Base-by-base conservation (phyloP, 92 coral and sea anemone species). In the Phenganax stokvisi region DNA sequence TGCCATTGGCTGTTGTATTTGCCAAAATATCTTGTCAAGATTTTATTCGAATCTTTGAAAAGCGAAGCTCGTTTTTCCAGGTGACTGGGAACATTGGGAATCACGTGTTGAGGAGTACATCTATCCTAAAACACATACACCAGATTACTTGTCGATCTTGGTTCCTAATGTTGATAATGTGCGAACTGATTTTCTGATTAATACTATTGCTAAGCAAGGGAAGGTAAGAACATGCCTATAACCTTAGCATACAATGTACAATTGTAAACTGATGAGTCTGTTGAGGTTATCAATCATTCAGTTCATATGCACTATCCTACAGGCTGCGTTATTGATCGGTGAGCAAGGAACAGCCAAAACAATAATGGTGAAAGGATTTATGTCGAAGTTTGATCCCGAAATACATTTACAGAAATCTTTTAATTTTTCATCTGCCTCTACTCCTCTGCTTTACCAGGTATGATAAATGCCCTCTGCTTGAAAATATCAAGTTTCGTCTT, bases 281-380 rank as follows among this genome's bases (percentile, higher is more conserved):
- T 20, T 20, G 25, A 59, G 60, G 10, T 56, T 9, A 15, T 56
- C 60, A 15, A 56, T 56, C 9, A 56, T 9, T 15, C 8, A 55
- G 12, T 7, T 55, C 58, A 7, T 55, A 27, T 5, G 3, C 17
- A 3, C 12, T 59, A 9, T 59, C 10, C 65, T 59, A 5, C 10
- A 93, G 98, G 98, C 98, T 28, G 98, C 97, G 5, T 77, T 93
- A 55, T 85, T 93, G 76, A 93, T 93, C 78, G 98, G 98, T 29
- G 98, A 93, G 66, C 98, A 93, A 88, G 98, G 98, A 3, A 93
- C 98, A 10, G 98, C 98, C 54, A 93, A 93, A 83, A 93, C 98
- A 1, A 96, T 93, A 27, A 93, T 93, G 98, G 89, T 93, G 74
- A 93, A 93, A 82, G 98, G 98, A 6, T 84, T 88, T 87, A 88